Evolutionary conservation across 2,888 invertebrate species (phyloP), one percentile per base, ranked within the genome.

Genomic region (Nycteola revayana): DNA sequence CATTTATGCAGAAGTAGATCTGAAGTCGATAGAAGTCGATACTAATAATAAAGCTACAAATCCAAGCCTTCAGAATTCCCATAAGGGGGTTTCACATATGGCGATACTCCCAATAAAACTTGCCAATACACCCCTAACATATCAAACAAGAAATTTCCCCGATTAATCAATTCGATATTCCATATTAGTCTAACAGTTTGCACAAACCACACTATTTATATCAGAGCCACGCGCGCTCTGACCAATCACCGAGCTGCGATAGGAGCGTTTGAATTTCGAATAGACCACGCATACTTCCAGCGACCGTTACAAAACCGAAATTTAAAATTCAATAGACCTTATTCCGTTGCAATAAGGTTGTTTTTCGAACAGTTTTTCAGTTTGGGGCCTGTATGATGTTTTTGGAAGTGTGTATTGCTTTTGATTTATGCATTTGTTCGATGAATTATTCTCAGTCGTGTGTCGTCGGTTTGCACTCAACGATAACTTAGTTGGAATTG

Each of bases 391-490:
- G 36, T 37, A 21, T 20, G 29, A 26, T 46, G 10, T 21, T 23
- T 46, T 53, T 53, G 50, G 56, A 69, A 67, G 68, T 64, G 60
- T 62, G 70, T 75, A 75, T 76, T 74, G 75, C 66, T 59, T 78
- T 77, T 87, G 85, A 87, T 86, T 86, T 85, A 87, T 84, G 80
- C 70, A 75, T 80, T 74, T 64, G 77, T 86, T 83, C 84, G 75
- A 86, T 87, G 83, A 86, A 77, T 85, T 85, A 86, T 86, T 75
- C 73, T 61, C 53, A 53, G 58, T 60, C 67, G 67, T 71, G 60
- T 71, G 80, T 76, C 81, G 75, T 69, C 74, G 70, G 63, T 64
- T 73, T 66, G 61, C 73, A 66, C 66, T 75, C 65, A 49, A 54
- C 60, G 78, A 75, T 82, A 77, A 68, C 64, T 66, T 64, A 39